phyloP scores from a whole-genome alignment of 2,888 invertebrate genomes.

The Elgonia sp. region DNA sequence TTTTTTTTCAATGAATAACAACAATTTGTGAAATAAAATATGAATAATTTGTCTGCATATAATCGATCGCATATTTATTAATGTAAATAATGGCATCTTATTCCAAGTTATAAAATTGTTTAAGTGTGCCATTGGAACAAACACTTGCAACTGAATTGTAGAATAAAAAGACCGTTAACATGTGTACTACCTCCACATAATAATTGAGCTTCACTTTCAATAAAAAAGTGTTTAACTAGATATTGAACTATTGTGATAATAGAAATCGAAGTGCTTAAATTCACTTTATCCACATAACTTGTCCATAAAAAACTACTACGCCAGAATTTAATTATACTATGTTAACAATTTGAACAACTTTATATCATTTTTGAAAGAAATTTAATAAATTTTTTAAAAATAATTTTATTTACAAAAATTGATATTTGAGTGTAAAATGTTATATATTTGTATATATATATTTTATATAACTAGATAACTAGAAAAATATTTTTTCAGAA shows the following conservation, averaged over 20 bases:
- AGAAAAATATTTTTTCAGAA: too few species aligned
- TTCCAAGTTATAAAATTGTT: constrained; percentile 31
- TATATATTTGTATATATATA: too few species aligned
- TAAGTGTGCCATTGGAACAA: constrained; percentile 67
- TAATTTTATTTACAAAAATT: too few species aligned
- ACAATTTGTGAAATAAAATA: neutral
- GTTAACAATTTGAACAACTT: too few species aligned
- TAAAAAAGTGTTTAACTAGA: constrained; percentile 41
- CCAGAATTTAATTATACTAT: too few species aligned
- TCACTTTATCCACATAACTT: neutral
- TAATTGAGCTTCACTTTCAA: constrained; percentile 68
- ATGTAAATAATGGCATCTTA: constrained; percentile 14
- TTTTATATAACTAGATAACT: too few species aligned
- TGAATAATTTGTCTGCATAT: neutral
- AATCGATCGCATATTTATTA: neutral
- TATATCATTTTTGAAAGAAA: too few species aligned
- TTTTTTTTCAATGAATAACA: too few species aligned
- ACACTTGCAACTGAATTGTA: constrained; percentile 60
- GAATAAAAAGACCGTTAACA: constrained; percentile 64
- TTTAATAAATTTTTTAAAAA: too few species aligned
- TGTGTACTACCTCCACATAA: constrained; percentile 62
- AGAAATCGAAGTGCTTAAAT: neutral
- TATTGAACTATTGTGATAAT: neutral
- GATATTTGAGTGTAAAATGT: too few species aligned
- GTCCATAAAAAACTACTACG: too few species aligned